phyloP scores from a whole-genome alignment of 2,113 vertebrate genomes.

The Myocastor coypus region DNA sequence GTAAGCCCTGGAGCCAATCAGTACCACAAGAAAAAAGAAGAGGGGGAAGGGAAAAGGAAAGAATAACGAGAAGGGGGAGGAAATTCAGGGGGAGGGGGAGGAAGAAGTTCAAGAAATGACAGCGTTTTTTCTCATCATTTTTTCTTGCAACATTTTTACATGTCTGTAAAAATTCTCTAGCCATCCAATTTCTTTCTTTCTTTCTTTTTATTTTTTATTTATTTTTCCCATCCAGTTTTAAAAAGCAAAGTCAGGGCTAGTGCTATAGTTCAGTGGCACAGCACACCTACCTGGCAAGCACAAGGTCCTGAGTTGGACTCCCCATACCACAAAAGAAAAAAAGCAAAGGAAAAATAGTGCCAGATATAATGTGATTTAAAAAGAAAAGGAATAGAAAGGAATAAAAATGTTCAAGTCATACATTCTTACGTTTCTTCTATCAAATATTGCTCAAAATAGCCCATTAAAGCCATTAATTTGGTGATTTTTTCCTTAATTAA shows the following conservation, averaged over 20 bases:
- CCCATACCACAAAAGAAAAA: not conserved
- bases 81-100: no score
- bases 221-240: not conserved
- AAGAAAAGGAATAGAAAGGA: constrained; percentile 34
- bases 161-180: constrained; percentile 50
- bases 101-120: constrained; percentile 21
- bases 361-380: constrained; percentile 40
- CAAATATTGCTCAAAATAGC: constrained; percentile 25
- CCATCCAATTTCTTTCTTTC: not conserved
- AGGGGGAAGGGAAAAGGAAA: not conserved
- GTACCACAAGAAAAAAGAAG: no score
- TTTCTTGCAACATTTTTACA: not conserved
- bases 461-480: constrained; percentile 9
- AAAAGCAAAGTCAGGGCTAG: not conserved
- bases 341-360: constrained; percentile 56
- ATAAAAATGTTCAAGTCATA: constrained; percentile 27
- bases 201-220: not conserved
- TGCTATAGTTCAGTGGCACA: not conserved
- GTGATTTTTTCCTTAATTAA: not conserved
- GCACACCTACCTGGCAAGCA: not conserved
- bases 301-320: not conserved
- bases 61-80: no score
- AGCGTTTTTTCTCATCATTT: constrained; percentile 35
- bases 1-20: not conserved
- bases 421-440: not conserved